These are phyloP conservation scores for Drosophila suzukii DNA, from an alignment of 1,140 invertebrate species.

Conservation along the genomic window DNA sequence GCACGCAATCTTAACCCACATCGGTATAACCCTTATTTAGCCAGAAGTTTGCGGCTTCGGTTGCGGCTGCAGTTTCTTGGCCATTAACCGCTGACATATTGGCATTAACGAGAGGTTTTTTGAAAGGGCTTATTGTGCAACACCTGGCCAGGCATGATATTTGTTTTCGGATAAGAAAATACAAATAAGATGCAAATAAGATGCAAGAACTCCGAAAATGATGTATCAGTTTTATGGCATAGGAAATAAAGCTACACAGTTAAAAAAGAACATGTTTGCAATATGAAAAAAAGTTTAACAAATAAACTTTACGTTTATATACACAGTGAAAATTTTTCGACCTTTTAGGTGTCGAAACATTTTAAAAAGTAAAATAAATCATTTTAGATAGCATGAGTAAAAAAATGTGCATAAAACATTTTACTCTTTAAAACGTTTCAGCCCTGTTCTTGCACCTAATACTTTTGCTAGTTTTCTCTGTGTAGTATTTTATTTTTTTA, in stretches of 20 bases:
- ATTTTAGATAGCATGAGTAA: too few relatives aligned
- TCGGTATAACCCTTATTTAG: slow-evolving; percentile 11
- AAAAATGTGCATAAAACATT: too few relatives aligned
- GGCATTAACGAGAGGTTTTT: background rate
- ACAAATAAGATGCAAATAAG: background rate
- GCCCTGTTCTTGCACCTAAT: too few relatives aligned
- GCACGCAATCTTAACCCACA: slow-evolving; percentile 21
- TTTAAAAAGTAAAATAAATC: too few relatives aligned
- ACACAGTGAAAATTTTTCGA: too few relatives aligned
- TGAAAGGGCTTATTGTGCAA: slow-evolving; percentile 3
- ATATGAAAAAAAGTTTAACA: too few relatives aligned
- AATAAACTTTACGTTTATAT: too few relatives aligned
- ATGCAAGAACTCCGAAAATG: background rate
- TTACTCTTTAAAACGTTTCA: too few relatives aligned
- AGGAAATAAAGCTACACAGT: background rate
- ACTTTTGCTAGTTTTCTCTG: too few relatives aligned
- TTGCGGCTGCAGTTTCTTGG: slow-evolving; percentile 16
- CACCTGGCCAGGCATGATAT: background rate
- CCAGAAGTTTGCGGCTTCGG: slow-evolving; percentile 7
- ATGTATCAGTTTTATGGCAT: background rate
- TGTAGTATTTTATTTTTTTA: too few relatives aligned
- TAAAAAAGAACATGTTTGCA: background rate
- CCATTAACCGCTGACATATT: slow-evolving; percentile 20
- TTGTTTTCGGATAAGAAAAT: background rate
- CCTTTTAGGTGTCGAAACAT: too few relatives aligned